phyloP scores from a whole-genome alignment of 2,113 vertebrate genomes.

The Mugil cephalus region DNA sequence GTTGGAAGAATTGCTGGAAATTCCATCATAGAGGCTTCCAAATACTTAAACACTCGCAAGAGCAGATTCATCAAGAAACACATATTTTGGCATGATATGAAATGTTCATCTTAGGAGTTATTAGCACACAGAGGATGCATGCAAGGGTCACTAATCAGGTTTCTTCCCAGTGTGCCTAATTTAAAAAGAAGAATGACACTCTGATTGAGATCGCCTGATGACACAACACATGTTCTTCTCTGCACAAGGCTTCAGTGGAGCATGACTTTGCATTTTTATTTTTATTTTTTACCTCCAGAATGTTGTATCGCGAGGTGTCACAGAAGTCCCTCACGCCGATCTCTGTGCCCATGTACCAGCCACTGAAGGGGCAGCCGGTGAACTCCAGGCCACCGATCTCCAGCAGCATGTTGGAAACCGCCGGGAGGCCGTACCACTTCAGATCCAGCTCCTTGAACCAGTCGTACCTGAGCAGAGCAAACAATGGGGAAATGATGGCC shows the following conservation, averaged over 20 bases:
- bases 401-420: conserved; percentile 96
- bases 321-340: conserved; percentile 98
- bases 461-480: conserved; percentile 85
- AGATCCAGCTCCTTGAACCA: conserved; percentile 96
- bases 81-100: background rate
- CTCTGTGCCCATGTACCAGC: conserved; percentile 99
- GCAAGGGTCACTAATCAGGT: conserved; percentile 1
- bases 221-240: conserved; percentile 51
- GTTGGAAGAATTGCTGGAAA: too few species aligned
- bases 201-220: conserved; percentile 36
- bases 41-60: too few species aligned
- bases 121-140: background rate
- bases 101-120: background rate
- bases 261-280: conserved; percentile 6
- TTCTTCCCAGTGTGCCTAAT: background rate
- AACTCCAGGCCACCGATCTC: conserved; percentile 97
- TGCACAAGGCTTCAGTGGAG: conserved; percentile 18
- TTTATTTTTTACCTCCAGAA: conserved; percentile 89
- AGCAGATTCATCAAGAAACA: background rate
- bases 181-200: conserved; percentile 8
- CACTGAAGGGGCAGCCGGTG: conserved; percentile 94
- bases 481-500: background rate
- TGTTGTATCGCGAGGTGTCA: conserved; percentile 95
- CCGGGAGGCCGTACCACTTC: conserved; percentile 96
- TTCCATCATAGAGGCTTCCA: background rate